Evolutionary conservation across 2,113 vertebrate genomes (phyloP).

Genomic region (Misgurnus anguillicaudatus): DNA sequence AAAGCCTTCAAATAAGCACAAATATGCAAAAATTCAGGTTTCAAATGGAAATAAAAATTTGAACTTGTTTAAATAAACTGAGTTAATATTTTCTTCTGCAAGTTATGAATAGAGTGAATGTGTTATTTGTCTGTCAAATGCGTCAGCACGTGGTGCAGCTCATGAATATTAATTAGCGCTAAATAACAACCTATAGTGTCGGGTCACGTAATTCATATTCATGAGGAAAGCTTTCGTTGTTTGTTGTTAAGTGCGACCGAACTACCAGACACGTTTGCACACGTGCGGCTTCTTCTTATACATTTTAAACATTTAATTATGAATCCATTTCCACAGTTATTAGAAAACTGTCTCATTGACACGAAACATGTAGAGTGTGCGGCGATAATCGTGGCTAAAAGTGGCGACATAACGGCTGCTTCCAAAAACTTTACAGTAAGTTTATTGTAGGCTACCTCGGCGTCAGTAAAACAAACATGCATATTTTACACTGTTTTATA

Average conservation of each 20-base stretch:
- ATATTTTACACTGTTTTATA: background rate
- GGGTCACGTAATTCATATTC: background rate
- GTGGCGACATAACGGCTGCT: slow-evolving; percentile 53
- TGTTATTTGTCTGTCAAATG: background rate
- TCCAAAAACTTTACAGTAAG: slow-evolving; percentile 74
- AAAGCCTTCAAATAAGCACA: slow-evolving; percentile 31
- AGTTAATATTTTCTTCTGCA: background rate
- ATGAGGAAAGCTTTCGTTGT: background rate
- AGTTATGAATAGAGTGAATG: background rate
- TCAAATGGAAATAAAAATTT: slow-evolving; percentile 43
- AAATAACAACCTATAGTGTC: too few relatives aligned
- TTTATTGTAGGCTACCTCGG: background rate
- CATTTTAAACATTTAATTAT: slow-evolving; percentile 39
- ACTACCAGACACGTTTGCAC: too few relatives aligned
- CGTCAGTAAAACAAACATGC: background rate
- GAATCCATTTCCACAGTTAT: slow-evolving; percentile 68
- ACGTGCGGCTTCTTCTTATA: background rate
- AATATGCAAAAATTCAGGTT: slow-evolving; percentile 42
- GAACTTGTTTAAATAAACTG: background rate
- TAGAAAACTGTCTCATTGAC: slow-evolving; percentile 67
- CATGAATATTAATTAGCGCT: slow-evolving; percentile 16
- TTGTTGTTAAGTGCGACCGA: background rate
- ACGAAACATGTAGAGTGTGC: slow-evolving; percentile 74
- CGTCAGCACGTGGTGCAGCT: background rate
- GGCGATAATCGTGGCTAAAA: slow-evolving; percentile 63